Evolutionary conservation across 2,888 invertebrate species (phyloP).

Genomic region (Octonoba sinensis): DNA sequence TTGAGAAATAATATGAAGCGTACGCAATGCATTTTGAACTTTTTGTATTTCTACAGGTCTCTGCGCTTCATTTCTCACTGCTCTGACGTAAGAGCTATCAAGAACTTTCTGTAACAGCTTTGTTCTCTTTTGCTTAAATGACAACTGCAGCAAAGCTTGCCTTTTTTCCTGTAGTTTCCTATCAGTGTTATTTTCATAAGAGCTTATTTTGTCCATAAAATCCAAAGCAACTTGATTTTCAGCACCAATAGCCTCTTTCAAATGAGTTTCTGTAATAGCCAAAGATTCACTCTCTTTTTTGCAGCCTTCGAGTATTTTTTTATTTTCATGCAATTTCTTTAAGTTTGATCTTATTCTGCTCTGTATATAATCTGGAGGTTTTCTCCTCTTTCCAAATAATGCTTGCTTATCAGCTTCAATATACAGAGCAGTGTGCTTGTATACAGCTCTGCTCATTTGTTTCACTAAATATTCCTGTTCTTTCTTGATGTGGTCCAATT

Average conservation of each 20-base stretch:
- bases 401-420: constrained; percentile 57
- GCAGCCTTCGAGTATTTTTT: constrained; percentile 34
- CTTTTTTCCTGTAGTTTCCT: constrained; percentile 47
- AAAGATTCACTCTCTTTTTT: constrained; percentile 23
- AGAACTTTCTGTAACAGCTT: constrained; percentile 43
- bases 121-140: constrained; percentile 44
- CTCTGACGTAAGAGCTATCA: constrained; percentile 43
- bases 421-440: constrained; percentile 39
- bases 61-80: constrained; percentile 38
- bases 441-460: constrained; percentile 43
- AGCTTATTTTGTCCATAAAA: constrained; percentile 31
- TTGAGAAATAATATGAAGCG: constrained; percentile 35
- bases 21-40: constrained; percentile 19
- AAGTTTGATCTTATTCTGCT: constrained; percentile 37
- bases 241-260: not conserved
- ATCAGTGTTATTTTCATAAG: constrained; percentile 31
- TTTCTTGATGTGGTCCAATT: constrained; percentile 31
- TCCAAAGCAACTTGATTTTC: constrained; percentile 3
- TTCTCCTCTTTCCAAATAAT: constrained; percentile 44
- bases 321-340: constrained; percentile 33
- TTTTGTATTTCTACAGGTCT: constrained; percentile 40
- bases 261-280: constrained; percentile 7
- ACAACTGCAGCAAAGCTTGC: constrained; percentile 40
- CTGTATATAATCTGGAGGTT: constrained; percentile 40
- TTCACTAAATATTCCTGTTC: constrained; percentile 32